Conservation (phyloP, 2,888 invertebrate species). For the Agonopterix arenella region DNA sequence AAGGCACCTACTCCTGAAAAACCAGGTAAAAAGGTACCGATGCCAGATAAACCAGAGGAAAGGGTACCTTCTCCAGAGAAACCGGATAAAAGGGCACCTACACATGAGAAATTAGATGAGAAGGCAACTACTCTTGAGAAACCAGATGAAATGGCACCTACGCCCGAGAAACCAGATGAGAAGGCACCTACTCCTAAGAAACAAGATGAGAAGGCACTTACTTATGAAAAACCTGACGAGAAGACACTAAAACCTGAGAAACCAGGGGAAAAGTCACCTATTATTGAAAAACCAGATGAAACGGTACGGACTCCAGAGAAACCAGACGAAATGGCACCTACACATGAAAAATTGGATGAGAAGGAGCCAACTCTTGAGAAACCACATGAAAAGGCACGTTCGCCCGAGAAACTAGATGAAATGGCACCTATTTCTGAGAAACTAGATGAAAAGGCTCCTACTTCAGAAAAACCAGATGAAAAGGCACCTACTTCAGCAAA, state of each 20-base stretch:
- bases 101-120: slow-evolving; percentile 6
- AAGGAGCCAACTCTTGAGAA: slow-evolving; percentile 5
- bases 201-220: neutral
- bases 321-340: slow-evolving; percentile 7
- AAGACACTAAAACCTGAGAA: slow-evolving; percentile 8
- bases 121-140: slow-evolving; percentile 7
- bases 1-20: neutral
- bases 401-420: neutral
- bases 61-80: slow-evolving; percentile 2
- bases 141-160: neutral
- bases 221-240: neutral
- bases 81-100: slow-evolving; percentile 7
- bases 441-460: slow-evolving; percentile 4
- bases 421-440: neutral
- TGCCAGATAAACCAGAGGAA: neutral
- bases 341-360: slow-evolving; percentile 6
- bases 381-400: neutral
- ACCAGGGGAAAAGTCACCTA: slow-evolving; percentile 4
- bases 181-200: neutral
- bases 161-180: neutral
- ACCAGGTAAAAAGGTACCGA: neutral
- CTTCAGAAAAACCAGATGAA: slow-evolving; percentile 1
- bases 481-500: slow-evolving; percentile 7
- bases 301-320: slow-evolving; percentile 3
- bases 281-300: slow-evolving; percentile 3